Evolutionary conservation across 2,888 invertebrate genomes (phyloP), one percentile per base, ranked within the genome.

Genomic region (Danaus chrysippus): DNA sequence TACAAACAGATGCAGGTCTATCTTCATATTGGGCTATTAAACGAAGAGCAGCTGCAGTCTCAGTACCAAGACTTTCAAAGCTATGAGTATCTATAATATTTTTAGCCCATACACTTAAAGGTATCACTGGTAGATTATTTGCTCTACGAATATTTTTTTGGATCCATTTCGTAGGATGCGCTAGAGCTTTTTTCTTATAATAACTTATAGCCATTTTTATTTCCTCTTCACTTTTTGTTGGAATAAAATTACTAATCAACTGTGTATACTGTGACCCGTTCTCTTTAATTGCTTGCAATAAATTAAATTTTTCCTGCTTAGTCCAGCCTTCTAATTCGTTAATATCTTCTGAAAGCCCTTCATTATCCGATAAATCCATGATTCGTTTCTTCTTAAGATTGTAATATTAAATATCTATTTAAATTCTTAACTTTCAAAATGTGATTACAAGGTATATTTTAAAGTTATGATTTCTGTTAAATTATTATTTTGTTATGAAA

Each of bases 1-100:
- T 81, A 3, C 63, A 64, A 1, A 66, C 55, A 1, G 81, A 56
- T 3, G 73, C 6, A 0, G 88, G 86, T 41, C 84, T 78, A 2
- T 78, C 69, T 68, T 90, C 89, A 64, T 82, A 76, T 11, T 88
- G 82, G n/a, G 87, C 87, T 41, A 91, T 84, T 13, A 87, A 67
- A 19, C 86, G 74, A 1, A 91, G 59, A 0, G 86, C 87, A 10
- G 76, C 74, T 1, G 81, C 70, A 1, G 77, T 81, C 59, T 88
- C 87, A 0, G 86, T 87, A 46, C 78, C 74, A 1, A 86, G 74
- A 1, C 86, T 82, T 13, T 77, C 74, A 34, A 71, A 79, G 2
- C 63, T 67, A n/a, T 79, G 66, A 1, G 73, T 69, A 44, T 86
- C 81, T 11, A 78, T 79, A 42, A 90, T 70, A 44, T 80, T 61